Evolutionary conservation across 2,113 vertebrate genomes (phyloP).

Genomic region (Larimichthys polyactis): DNA sequence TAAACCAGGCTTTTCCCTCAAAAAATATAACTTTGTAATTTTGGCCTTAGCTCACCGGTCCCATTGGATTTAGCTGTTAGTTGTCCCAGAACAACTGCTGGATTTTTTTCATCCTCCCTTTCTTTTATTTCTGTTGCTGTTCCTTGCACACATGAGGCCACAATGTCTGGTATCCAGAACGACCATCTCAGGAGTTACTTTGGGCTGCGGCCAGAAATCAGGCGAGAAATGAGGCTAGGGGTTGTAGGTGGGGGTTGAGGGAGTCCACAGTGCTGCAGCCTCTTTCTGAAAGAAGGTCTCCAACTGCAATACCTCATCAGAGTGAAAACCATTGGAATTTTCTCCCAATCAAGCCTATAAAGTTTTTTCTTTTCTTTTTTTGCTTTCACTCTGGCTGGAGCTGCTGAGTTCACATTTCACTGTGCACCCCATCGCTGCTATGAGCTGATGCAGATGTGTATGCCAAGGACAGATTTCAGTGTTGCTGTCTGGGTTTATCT

Average conservation of each 20-base stretch:
- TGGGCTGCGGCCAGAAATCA: slow-evolving; percentile 56
- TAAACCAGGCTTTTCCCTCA: slow-evolving; percentile 73
- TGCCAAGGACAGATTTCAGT: slow-evolving; percentile 37
- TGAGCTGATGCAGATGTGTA: slow-evolving; percentile 41
- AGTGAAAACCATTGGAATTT: slow-evolving; percentile 61
- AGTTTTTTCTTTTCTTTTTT: slow-evolving; percentile 1
- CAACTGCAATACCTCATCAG: slow-evolving; percentile 74
- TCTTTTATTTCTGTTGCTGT: slow-evolving; percentile 62
- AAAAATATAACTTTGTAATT: slow-evolving; percentile 66
- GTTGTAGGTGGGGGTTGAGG: slow-evolving; percentile 43
- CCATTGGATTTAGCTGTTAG: slow-evolving; percentile 63
- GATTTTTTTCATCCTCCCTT: slow-evolving; percentile 23
- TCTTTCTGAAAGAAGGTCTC: slow-evolving; percentile 44
- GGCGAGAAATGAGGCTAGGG: slow-evolving; percentile 46
- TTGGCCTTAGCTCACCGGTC: slow-evolving; percentile 67
- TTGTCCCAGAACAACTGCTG: slow-evolving; percentile 61
- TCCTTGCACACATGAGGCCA: slow-evolving; percentile 64
- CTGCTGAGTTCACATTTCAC: slow-evolving; percentile 38
- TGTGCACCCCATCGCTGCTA: slow-evolving; percentile 20
- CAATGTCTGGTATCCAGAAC: slow-evolving; percentile 70
- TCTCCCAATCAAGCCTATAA: slow-evolving; percentile 54
- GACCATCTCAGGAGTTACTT: slow-evolving; percentile 66
- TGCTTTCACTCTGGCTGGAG: slow-evolving; percentile 20
- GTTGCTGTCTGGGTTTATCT: slow-evolving; percentile 47
- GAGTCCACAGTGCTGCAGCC: slow-evolving; percentile 29